Percentiles rank a stretch among this genome's conserved stretches.
These are phyloP conservation scores for Malurus alboscapulatus DNA, from an alignment of 2,113 vertebrate species.

Conservation along the genomic window DNA sequence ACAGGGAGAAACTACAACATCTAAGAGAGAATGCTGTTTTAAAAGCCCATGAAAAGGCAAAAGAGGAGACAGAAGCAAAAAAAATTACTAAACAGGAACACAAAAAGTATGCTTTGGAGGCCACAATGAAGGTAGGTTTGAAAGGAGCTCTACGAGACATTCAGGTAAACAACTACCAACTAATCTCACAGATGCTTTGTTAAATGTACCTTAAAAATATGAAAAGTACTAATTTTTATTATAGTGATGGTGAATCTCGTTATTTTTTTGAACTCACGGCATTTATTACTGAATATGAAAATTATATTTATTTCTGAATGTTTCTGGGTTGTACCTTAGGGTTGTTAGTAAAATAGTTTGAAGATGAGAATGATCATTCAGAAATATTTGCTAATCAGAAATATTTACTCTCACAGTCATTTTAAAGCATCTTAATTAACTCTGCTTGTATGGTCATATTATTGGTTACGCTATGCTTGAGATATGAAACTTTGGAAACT, in stretches of 20 bases:
- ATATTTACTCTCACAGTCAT: neutral
- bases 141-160: neutral
- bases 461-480: neutral
- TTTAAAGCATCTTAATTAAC: neutral
- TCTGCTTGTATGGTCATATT: neutral
- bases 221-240: neutral
- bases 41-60: constrained; percentile 80
- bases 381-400: neutral
- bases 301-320: neutral
- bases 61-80: constrained; percentile 72
- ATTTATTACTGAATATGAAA: no score
- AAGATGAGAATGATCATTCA: no score
- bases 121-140: constrained; percentile 85
- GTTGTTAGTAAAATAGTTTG: neutral
- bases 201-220: neutral
- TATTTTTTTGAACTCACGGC: neutral
- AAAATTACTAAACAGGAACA: constrained; percentile 74
- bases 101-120: constrained; percentile 82
- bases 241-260: neutral
- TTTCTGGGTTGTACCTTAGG: neutral
- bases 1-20: constrained; percentile 77
- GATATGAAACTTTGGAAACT: neutral
- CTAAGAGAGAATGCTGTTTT: constrained; percentile 81
- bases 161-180: neutral
- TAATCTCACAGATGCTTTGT: neutral